Base-by-base conservation (phyloP, 1,140 invertebrate genomes). In the Zaprionus vittiger region DNA sequence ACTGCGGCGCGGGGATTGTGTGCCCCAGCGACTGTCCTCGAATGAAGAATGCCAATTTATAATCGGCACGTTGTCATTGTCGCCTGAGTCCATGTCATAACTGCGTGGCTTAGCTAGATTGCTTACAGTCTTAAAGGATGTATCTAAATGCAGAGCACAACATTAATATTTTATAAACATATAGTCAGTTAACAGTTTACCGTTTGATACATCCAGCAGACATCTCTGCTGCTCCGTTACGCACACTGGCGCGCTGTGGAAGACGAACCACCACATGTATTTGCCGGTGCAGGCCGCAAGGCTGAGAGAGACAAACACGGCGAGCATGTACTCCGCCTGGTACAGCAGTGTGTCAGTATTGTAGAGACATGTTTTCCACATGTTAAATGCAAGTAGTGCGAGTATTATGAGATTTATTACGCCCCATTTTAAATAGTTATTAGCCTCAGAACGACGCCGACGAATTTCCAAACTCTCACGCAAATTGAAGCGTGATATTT, bases 11-110 rank as follows among this genome's bases (percentile, higher is more conserved):
- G 83, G 55, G 26, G 90, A 80, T 37, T 79, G 78, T 11, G 83
- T 72, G 52, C 81, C 75, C 74, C 73, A 79, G 20, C 83, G 80
- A 6, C 70, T 84, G 55, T 93, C 91, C 61, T 93, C 92, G 15
- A 93, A 92, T 0, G 92, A 93, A 2, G 92, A 93, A 60, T 93
- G 92, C 91, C 92, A 93, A 54, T 91, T 92, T 2, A 93, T 79
- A 0, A 91, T 83, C 49, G 83, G 85, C 15, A 41, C 44, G n/a
- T 69, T 71, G 34, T 89, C 79, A 12, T 73, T 38, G 2, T 47
- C n/a, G 37, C 73, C 70, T 3, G 47, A 57, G 2, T 75, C 79
- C 2, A 49, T 5, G 0, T 80, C 73, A 38, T 67, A 80, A n/a
- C 15, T 44, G 15, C 28, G 70, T 5, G 72, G 72, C 20, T 79